Conservation (phyloP, 2,113 vertebrate species). For the Lycaon pictus region DNA sequence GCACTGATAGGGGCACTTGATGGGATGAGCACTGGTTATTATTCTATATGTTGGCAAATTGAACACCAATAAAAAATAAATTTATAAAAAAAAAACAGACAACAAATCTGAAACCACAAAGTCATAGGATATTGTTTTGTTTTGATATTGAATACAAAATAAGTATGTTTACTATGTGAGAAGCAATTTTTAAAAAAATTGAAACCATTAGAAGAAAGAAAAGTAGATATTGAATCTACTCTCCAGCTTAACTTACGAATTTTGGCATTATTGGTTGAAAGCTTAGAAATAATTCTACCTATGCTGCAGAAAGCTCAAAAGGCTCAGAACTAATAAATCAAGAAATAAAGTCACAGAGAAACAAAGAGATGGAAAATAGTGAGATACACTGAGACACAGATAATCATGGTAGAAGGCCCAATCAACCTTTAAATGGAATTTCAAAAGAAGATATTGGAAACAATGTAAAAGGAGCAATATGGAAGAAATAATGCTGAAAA, state of each 20-base stretch:
- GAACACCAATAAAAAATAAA: too few species aligned
- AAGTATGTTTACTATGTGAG: neutral
- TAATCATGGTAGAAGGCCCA: neutral
- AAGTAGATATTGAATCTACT: neutral
- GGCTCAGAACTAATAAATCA: neutral
- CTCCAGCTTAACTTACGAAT: neutral
- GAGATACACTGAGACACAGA: neutral
- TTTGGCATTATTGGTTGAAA: neutral
- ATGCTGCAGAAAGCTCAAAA: neutral
- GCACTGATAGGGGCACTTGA: too few species aligned
- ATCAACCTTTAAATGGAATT: neutral
- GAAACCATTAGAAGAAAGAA: neutral
- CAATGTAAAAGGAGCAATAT: neutral
- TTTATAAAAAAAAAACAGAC: neutral
- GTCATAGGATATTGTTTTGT: neutral
- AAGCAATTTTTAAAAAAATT: neutral
- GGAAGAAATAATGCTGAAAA: neutral
- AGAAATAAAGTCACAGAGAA: constrained; percentile 16
- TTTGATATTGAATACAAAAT: neutral
- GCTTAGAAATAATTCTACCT: neutral
- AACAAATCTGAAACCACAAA: neutral
- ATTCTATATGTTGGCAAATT: too few species aligned
- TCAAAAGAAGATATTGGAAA: neutral
- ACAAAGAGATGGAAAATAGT: neutral
- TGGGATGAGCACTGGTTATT: too few species aligned